Evolutionary conservation across 2,797 vertebrate species (phyloP).

Genomic region (Erpetoichthys calabaricus): DNA sequence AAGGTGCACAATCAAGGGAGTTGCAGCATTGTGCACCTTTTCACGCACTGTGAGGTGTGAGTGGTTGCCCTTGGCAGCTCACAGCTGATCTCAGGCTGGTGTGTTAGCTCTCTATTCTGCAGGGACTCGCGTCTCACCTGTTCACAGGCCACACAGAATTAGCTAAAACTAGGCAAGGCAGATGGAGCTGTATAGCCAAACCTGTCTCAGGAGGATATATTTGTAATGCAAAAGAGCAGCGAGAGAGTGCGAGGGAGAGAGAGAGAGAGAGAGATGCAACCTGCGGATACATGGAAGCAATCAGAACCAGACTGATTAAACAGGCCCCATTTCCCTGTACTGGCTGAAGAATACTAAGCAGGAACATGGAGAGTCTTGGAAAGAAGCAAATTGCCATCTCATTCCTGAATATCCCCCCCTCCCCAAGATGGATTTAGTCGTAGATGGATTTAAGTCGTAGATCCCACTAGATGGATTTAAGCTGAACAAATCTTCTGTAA

Average conservation of each 20-base stretch:
- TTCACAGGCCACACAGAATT: slow-evolving; percentile 22
- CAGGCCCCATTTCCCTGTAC: slow-evolving; percentile 33
- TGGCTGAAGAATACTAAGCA: slow-evolving; percentile 32
- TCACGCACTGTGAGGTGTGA: not conserved
- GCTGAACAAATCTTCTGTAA: no score
- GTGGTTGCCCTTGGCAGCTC: slow-evolving; percentile 1
- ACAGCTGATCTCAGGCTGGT: slow-evolving; percentile 20
- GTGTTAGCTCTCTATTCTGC: slow-evolving; percentile 22
- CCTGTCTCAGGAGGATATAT: slow-evolving; percentile 38
- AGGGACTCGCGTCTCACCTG: slow-evolving; percentile 27
- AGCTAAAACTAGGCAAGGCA: slow-evolving; percentile 33
- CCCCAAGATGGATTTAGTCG: no score
- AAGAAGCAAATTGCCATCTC: slow-evolving; percentile 16
- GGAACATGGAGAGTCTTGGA: slow-evolving; percentile 24
- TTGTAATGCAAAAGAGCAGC: slow-evolving; percentile 48
- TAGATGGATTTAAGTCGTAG: no score
- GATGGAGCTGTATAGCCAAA: slow-evolving; percentile 43
- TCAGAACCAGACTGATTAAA: slow-evolving; percentile 51
- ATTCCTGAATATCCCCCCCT: not conserved
- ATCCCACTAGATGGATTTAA: no score
- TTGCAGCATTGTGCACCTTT: no score
- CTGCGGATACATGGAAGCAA: slow-evolving; percentile 42
- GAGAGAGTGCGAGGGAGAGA: no score
- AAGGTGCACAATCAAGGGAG: no score
- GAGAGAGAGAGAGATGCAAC: slow-evolving; percentile 34